Evolutionary conservation across 2,113 vertebrate species (phyloP).

Genomic region (Eleginops maclovinus): DNA sequence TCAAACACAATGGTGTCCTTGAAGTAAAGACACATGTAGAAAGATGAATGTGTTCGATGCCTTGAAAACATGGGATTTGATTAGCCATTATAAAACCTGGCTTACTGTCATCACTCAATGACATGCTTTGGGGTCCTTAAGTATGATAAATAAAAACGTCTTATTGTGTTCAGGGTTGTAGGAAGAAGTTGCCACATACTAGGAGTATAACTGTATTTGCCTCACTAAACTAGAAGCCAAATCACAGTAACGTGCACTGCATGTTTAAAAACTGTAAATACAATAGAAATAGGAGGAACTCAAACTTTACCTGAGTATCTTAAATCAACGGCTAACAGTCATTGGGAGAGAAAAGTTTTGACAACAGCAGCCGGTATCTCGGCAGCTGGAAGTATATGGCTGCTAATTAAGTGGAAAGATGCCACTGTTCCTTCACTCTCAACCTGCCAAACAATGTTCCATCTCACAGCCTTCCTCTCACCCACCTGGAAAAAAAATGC

Average conservation of each 20-base stretch:
- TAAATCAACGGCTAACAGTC: constrained; percentile 16
- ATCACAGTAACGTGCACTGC: too few relatives aligned
- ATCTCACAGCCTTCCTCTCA: constrained; percentile 21
- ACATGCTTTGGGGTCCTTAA: too few relatives aligned
- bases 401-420: constrained; percentile 60
- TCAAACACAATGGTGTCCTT: not conserved
- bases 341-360: constrained; percentile 10
- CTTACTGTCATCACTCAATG: too few relatives aligned
- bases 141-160: too few relatives aligned
- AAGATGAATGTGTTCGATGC: too few relatives aligned
- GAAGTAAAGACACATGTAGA: not conserved
- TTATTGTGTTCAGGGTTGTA: too few relatives aligned
- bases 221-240: too few relatives aligned
- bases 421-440: constrained; percentile 41
- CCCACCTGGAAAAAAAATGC: constrained; percentile 4
- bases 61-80: too few relatives aligned
- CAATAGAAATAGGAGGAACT: not conserved
- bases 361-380: constrained; percentile 42
- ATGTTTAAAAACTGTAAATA: too few relatives aligned
- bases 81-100: too few relatives aligned
- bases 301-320: not conserved
- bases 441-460: constrained; percentile 34
- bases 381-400: constrained; percentile 26
- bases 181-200: too few relatives aligned
- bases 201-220: too few relatives aligned